These are phyloP conservation scores for Dicentrarchus labrax DNA, from an alignment of 2,113 vertebrate genomes.

Conservation along the genomic window DNA sequence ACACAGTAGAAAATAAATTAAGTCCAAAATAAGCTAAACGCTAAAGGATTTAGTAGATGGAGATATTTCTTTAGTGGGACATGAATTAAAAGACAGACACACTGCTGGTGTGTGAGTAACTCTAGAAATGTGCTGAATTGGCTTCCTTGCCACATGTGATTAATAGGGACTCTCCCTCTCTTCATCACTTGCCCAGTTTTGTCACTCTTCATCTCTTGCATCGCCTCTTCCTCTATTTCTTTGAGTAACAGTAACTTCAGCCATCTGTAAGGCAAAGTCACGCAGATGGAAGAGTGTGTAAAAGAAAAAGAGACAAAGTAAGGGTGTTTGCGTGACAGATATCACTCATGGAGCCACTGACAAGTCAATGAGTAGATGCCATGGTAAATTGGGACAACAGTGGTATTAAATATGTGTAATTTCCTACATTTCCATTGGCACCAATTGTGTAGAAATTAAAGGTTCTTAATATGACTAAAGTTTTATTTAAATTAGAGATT, in stretches of 20 bases:
- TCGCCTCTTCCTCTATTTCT: constrained; percentile 8
- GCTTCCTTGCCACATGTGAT: constrained; percentile 31
- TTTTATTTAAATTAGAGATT: background rate
- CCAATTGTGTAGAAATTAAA: background rate
- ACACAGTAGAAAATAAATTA: background rate
- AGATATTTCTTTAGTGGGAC: background rate
- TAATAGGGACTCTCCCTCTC: constrained; percentile 1
- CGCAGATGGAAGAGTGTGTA: constrained; percentile 34
- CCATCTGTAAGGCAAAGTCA: constrained; percentile 34
- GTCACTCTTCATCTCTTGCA: background rate
- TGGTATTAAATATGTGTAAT: background rate
- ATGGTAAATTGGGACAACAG: constrained; percentile 10
- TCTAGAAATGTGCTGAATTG: constrained; percentile 29
- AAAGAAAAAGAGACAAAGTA: constrained; percentile 37
- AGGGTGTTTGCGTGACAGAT: constrained; percentile 18
- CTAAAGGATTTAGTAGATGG: background rate
- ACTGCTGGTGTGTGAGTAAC: constrained; percentile 30
- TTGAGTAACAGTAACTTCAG: constrained; percentile 21
- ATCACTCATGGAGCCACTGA: constrained; percentile 31
- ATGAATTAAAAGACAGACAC: constrained; percentile 9
- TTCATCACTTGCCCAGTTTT: background rate
- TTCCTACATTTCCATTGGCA: background rate
- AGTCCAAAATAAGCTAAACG: background rate
- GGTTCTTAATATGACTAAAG: background rate
- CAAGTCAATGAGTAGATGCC: constrained; percentile 16